phyloP scores from a whole-genome alignment of 2,888 invertebrate species.

The Lobophora halterata region DNA sequence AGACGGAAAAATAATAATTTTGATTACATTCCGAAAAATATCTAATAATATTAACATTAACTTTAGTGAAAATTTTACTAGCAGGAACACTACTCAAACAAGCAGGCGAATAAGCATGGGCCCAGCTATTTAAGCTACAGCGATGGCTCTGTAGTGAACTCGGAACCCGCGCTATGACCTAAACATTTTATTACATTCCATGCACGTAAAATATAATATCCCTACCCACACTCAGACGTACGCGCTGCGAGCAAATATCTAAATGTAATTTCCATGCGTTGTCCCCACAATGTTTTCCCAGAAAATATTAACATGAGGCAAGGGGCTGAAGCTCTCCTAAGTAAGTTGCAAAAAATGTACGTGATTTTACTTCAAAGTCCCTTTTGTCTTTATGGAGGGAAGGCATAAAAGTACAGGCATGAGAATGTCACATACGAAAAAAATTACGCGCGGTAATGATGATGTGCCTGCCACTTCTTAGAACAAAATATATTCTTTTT shows the following conservation, averaged over 20 bases:
- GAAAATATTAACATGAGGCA: conserved; percentile 80
- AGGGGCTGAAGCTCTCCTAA: conserved; percentile 80
- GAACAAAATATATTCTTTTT: conserved; percentile 76
- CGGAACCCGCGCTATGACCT: conserved; percentile 50
- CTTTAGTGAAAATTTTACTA: no score
- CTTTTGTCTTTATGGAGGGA: conserved; percentile 80
- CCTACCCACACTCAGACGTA: conserved; percentile 73
- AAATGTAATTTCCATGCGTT: conserved; percentile 81
- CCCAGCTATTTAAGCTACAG: conserved; percentile 7
- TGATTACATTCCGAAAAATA: no score
- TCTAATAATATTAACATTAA: no score
- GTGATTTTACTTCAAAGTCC: conserved; percentile 81
- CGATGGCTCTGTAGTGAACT: conserved; percentile 22
- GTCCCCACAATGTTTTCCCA: conserved; percentile 80
- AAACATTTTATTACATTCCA: conserved; percentile 78
- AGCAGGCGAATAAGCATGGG: background rate
- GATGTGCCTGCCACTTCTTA: conserved; percentile 75
- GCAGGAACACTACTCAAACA: no score
- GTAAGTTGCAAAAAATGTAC: conserved; percentile 82
- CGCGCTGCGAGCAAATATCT: conserved; percentile 78
- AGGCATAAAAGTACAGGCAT: conserved; percentile 77
- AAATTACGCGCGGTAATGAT: conserved; percentile 79
- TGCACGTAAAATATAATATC: conserved; percentile 81
- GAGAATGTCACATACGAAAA: conserved; percentile 76
- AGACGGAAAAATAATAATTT: no score